Conservation (phyloP, 2,797 vertebrate species). For the Botia kubotai region DNA sequence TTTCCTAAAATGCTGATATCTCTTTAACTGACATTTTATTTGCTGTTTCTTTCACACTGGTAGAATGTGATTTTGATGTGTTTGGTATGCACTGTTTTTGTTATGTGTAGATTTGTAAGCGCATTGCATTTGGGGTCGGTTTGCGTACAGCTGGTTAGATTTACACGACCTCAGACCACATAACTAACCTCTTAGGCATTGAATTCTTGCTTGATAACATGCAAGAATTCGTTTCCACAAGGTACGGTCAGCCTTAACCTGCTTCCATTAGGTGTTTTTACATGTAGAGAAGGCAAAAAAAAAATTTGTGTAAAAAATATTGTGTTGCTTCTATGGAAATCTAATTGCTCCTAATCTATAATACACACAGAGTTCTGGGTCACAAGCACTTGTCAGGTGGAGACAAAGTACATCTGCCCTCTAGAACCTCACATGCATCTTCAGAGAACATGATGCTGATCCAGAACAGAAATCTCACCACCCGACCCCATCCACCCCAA, state of each 20-base stretch:
- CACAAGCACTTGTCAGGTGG: neutral
- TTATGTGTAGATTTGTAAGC: conserved; percentile 4
- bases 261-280: too few relatives aligned
- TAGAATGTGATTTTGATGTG: neutral
- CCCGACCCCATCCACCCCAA: neutral
- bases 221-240: too few relatives aligned
- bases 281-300: too few relatives aligned
- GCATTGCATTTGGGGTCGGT: conserved; percentile 32
- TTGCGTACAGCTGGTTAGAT: conserved; percentile 15
- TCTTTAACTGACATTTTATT: neutral
- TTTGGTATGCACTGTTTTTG: conserved; percentile 2
- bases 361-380: neutral
- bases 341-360: conserved; percentile 2
- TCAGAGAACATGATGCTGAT: conserved; percentile 16
- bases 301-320: too few relatives aligned
- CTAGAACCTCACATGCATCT: neutral
- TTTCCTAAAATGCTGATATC: neutral
- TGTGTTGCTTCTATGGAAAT: neutral
- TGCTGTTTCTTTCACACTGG: conserved; percentile 15
- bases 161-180: conserved; percentile 6
- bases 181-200: neutral
- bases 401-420: conserved; percentile 2
- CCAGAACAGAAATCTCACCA: conserved; percentile 16
- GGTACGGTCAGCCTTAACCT: too few relatives aligned
- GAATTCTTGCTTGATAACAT: neutral